Conservation (phyloP, 1,140 invertebrate genomes). For the Branchinecta lindahli region DNA sequence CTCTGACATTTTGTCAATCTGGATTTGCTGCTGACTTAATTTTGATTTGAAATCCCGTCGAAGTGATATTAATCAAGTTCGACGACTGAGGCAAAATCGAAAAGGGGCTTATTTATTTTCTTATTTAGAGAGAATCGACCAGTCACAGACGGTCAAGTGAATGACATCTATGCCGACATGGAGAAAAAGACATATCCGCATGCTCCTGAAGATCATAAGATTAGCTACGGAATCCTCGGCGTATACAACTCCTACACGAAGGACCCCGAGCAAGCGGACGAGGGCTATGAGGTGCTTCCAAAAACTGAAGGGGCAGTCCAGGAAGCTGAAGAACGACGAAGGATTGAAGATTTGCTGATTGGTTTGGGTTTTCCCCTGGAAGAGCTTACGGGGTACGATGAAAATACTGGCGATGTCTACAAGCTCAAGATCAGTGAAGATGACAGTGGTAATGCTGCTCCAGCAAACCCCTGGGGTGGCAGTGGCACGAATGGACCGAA, state of each 20-base stretch:
- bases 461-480: not conserved
- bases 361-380: not conserved
- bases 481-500: not conserved
- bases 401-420: not conserved
- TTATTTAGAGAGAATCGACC: not conserved
- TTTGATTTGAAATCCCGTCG: no score
- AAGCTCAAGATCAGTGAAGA: not conserved
- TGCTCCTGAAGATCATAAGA: not conserved
- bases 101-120: not conserved
- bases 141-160: not conserved
- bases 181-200: not conserved
- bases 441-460: not conserved
- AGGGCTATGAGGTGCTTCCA: not conserved
- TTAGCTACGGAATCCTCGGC: not conserved
- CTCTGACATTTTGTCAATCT: no score
- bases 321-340: conserved; percentile 2
- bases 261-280: not conserved
- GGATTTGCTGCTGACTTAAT: no score
- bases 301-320: not conserved
- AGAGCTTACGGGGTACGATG: not conserved
- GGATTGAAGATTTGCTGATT: not conserved
- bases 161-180: not conserved
- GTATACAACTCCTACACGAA: not conserved
- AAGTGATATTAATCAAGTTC: no score
- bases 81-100: not conserved